phyloP scores from a whole-genome alignment of 2,113 vertebrate genomes.

The Abramis brama region DNA sequence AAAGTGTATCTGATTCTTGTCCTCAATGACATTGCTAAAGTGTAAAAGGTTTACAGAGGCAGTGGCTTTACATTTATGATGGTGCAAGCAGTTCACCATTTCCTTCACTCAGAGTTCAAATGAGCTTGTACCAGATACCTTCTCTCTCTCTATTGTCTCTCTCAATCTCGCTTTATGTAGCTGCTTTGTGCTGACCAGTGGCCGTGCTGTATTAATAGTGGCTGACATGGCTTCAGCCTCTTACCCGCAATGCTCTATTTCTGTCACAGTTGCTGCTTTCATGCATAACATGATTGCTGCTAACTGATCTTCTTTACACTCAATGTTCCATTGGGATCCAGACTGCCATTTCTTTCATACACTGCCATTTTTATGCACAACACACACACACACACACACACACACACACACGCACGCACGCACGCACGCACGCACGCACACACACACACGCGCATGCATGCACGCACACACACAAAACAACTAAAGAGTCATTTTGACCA shows the following conservation, averaged over 20 bases:
- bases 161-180: background rate
- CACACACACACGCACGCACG: no score
- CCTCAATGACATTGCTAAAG: slow-evolving; percentile 8
- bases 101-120: background rate
- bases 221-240: background rate
- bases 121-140: background rate
- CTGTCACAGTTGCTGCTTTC: slow-evolving; percentile 14
- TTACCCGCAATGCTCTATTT: slow-evolving; percentile 28
- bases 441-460: no score
- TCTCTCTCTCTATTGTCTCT: background rate
- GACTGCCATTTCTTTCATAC: background rate
- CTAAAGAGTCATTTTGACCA: background rate
- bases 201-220: background rate
- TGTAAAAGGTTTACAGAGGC: background rate
- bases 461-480: no score
- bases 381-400: no score
- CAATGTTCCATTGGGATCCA: background rate
- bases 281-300: background rate
- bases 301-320: background rate
- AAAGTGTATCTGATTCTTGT: slow-evolving; percentile 23
- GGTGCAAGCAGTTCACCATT: background rate
- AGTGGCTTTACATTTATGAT: background rate
- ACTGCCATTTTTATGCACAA: background rate
- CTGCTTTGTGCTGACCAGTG: background rate
- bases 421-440: no score